These are phyloP conservation scores for Chloroclysta siterata DNA, from an alignment of 2,888 invertebrate genomes.

Conservation along the genomic window DNA sequence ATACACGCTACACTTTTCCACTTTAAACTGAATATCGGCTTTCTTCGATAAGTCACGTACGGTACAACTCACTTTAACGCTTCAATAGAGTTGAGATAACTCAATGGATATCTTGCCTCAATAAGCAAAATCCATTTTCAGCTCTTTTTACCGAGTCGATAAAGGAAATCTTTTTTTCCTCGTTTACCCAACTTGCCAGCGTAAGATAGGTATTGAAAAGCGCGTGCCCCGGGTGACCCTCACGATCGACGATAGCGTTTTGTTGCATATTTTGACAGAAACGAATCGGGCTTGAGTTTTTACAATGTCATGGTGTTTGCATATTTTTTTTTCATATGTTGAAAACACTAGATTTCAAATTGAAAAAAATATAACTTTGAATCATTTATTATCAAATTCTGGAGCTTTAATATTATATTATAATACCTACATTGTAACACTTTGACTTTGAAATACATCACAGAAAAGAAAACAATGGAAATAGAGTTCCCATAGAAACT, in stretches of 20 bases:
- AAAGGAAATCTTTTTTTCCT: not conserved
- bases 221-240: constrained; percentile 22
- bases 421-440: too few species aligned
- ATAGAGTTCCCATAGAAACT: too few species aligned
- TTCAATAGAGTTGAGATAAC: constrained; percentile 19
- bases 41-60: constrained; percentile 27
- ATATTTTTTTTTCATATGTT: not conserved
- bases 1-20: too few species aligned
- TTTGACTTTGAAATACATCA: too few species aligned
- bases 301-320: constrained; percentile 4
- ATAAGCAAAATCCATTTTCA: constrained; percentile 17
- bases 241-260: constrained; percentile 14
- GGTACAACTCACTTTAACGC: constrained; percentile 17
- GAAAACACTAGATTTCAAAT: too few species aligned
- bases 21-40: not conserved
- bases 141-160: constrained; percentile 8
- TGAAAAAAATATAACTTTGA: too few species aligned
- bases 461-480: too few species aligned
- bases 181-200: constrained; percentile 3
- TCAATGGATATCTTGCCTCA: constrained; percentile 23
- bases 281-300: constrained; percentile 6
- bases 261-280: constrained; percentile 15
- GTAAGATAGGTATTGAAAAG: constrained; percentile 14
- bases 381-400: too few species aligned
- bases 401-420: too few species aligned